phyloP scores from a whole-genome alignment of 1,140 invertebrate species.

The Cheumatopsyche charites region DNA sequence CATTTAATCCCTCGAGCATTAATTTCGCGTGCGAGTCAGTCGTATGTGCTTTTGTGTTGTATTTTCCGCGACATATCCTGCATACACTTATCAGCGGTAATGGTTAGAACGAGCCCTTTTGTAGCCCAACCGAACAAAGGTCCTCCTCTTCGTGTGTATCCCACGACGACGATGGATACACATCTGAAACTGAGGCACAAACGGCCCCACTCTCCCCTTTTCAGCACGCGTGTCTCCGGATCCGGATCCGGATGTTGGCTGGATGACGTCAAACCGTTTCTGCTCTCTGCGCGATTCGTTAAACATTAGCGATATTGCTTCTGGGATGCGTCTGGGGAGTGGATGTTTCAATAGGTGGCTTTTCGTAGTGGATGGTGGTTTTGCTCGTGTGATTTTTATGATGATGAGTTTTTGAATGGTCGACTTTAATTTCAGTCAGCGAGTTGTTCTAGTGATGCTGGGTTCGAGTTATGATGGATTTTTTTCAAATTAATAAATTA shows the following conservation, averaged over 20 bases:
- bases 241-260: conserved; percentile 16
- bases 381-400: too few relatives aligned
- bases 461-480: too few relatives aligned
- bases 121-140: conserved; percentile 24
- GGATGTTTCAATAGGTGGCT: too few relatives aligned
- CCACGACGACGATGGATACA: conserved; percentile 36
- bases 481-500: too few relatives aligned
- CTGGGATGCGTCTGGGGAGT: background rate
- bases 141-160: conserved; percentile 23
- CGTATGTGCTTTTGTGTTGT: conserved; percentile 5
- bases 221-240: background rate
- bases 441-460: too few relatives aligned
- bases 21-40: too few relatives aligned
- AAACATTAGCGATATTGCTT: conserved; percentile 34
- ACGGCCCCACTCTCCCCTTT: conserved; percentile 1
- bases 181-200: conserved; percentile 32
- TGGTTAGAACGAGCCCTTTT: conserved; percentile 23
- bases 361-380: too few relatives aligned
- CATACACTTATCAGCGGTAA: conserved; percentile 36
- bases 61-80: conserved; percentile 36
- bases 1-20: too few relatives aligned
- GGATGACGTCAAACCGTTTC: conserved; percentile 37
- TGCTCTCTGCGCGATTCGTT: conserved; percentile 28
- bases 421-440: too few relatives aligned
- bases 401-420: too few relatives aligned